Base-by-base conservation (phyloP, 2,113 vertebrate species). In the Myanophis thanlyinensis region DNA sequence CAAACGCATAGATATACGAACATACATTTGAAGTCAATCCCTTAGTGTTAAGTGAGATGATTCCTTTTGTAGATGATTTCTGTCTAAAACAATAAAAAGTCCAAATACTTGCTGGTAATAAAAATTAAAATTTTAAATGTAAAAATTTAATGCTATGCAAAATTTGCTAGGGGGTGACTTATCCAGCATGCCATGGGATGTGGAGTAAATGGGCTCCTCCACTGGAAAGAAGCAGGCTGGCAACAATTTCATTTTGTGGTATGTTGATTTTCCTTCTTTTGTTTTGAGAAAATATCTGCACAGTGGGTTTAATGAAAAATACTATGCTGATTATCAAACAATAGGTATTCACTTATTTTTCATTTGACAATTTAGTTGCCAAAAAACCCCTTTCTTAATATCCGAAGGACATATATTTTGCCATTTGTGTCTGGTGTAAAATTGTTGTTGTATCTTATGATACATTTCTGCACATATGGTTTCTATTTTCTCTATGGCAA, bases 121-220 rank as follows among this genome's bases (percentile, higher is more conserved):
- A 12, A 46, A 88, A 87, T 40, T 11, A 54, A 51, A 40, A 88
- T 1, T 15, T 51, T 91, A 23, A 56, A 49, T 94, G 92, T 49
- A 3, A 89, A 93, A 67, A 93, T 0, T 20, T 12, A 85, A 56
- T 46, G 62, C 2, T 86, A 12, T 88, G 2, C 91, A 88, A 59
- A 94, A 92, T 97, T 94, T 96, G 46, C 93, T 93, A 99, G 99
- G 99, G 99, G 0, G 99, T 99, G 93, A 99, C 99, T 4, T 99
- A 99, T 96, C 99, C 99, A 94, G 99, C 99, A 51, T 99, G 99
- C 96, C 99, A 99, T 0, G 99, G 99, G 90, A 98, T 99, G 98
- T 99, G 99, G 99, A 98, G 99, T 93, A 99, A 99, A 96, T 99
- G 99, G 99, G 99, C 99, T 9, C 99, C 99, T 12, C 99, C 99